These are phyloP conservation scores for Eufriesea mexicana DNA, from an alignment of 1,140 invertebrate species.

Conservation along the genomic window DNA sequence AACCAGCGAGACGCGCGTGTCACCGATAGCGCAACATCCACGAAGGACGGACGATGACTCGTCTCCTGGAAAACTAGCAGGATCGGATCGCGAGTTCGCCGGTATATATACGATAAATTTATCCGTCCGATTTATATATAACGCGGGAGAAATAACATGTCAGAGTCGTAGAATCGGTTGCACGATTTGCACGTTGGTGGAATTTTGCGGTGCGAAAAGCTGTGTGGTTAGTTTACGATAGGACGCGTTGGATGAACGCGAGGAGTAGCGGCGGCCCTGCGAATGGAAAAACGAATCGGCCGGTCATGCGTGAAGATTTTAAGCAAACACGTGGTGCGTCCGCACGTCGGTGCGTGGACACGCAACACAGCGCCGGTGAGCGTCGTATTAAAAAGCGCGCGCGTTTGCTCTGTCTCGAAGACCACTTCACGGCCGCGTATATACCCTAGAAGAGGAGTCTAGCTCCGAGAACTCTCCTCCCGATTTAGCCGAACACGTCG, in stretches of 20 bases:
- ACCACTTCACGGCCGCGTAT: conserved; percentile 64
- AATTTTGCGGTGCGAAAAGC: too few species aligned
- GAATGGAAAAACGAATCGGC: conserved; percentile 62
- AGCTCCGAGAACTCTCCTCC: conserved; percentile 68
- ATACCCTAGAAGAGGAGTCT: conserved; percentile 66
- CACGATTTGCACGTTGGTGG: too few species aligned
- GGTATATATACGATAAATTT: too few species aligned
- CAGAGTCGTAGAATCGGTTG: too few species aligned
- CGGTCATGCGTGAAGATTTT: conserved; percentile 70
- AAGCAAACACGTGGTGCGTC: conserved; percentile 64
- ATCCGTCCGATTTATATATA: too few species aligned
- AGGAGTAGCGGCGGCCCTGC: conserved; percentile 47
- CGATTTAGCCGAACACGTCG: conserved; percentile 62
- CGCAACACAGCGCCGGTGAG: conserved; percentile 32
- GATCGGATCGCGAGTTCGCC: conserved; percentile 18
- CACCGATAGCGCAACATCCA: conserved; percentile 58
- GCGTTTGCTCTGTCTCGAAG: conserved; percentile 68
- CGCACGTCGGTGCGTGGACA: conserved; percentile 47
- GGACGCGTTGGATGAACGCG: conserved; percentile 1
- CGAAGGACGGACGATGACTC: conserved; percentile 67
- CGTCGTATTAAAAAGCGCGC: conserved; percentile 53
- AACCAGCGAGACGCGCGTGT: conserved; percentile 46
- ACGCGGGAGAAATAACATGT: too few species aligned
- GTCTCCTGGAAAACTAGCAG: conserved; percentile 49
- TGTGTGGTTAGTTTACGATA: too few species aligned